Percentiles rank a stretch among this genome's conserved stretches.
Conservation (phyloP, 2,113 vertebrate species). For the Tetraodon nigroviridis region DNA sequence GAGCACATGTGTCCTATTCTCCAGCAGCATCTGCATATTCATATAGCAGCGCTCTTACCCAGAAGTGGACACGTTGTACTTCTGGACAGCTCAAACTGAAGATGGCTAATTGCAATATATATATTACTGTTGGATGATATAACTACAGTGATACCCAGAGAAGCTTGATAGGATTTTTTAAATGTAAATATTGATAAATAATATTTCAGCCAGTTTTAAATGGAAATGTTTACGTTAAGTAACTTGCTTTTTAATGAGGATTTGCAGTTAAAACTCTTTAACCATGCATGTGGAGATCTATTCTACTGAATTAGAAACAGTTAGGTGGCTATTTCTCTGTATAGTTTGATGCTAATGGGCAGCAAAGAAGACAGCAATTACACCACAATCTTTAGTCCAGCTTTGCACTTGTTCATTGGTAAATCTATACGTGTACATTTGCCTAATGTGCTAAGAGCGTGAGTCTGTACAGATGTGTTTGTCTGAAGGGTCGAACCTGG, state of each 20-base stretch:
- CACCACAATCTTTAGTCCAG: neutral
- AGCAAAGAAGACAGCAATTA: slow-evolving; percentile 4
- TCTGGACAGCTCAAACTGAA: neutral
- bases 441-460: no score
- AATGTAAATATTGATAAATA: no score
- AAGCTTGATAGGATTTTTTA: no score
- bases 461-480: neutral
- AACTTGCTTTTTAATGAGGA: neutral
- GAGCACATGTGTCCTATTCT: slow-evolving; percentile 8
- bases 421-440: slow-evolving; percentile 1
- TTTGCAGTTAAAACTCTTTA: neutral
- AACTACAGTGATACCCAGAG: no score
- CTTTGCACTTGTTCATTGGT: neutral
- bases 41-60: slow-evolving; percentile 23
- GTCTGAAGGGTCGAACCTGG: slow-evolving; percentile 76
- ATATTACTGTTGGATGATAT: no score
- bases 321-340: slow-evolving; percentile 2
- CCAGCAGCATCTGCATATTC: slow-evolving; percentile 19
- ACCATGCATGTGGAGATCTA: neutral
- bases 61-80: slow-evolving; percentile 15
- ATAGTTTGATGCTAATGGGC: neutral
- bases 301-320: slow-evolving; percentile 3
- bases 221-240: no score
- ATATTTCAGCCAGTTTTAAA: no score
- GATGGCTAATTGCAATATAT: no score